Percentiles rank a stretch among this genome's conserved stretches.
Evolutionary conservation across 1,140 invertebrate genomes (phyloP).

Genomic region (Xylocopa sonorina): DNA sequence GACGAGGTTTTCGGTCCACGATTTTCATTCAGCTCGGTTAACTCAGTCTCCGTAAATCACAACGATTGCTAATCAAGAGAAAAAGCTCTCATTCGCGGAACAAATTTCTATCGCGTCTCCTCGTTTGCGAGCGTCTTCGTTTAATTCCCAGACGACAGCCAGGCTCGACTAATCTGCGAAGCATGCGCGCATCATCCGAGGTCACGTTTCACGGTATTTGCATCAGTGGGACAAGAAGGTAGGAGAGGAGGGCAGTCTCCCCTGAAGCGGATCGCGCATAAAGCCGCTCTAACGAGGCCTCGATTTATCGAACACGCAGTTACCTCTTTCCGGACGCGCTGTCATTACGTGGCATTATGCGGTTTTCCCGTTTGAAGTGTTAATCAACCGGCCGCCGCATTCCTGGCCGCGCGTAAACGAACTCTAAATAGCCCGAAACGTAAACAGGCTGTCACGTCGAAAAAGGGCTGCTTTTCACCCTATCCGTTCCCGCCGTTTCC

Average conservation of each 20-base stretch:
- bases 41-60: not conserved
- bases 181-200: not conserved
- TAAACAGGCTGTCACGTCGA: conserved; percentile 50
- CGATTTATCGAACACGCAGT: conserved; percentile 64
- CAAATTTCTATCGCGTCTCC: not conserved
- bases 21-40: not conserved
- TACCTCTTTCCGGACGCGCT: conserved; percentile 48
- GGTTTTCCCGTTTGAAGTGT: conserved; percentile 69
- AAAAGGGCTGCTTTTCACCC: conserved; percentile 24
- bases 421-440: conserved; percentile 64
- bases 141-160: not conserved
- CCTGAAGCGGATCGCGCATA: conserved; percentile 34
- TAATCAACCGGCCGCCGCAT: conserved; percentile 61
- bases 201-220: conserved; percentile 15
- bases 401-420: conserved; percentile 54
- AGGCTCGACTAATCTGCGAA: not conserved
- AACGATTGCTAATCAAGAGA: not conserved
- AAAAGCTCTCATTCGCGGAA: not conserved
- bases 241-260: conserved; percentile 22
- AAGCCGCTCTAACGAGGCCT: conserved; percentile 58
- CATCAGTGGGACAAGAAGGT: conserved; percentile 1
- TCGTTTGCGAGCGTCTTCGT: not conserved
- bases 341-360: conserved; percentile 69
- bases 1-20: not conserved
- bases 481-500: not conserved